Evolutionary conservation across 2,797 vertebrate species (phyloP).

Genomic region (Gymnopithys bicolor): DNA sequence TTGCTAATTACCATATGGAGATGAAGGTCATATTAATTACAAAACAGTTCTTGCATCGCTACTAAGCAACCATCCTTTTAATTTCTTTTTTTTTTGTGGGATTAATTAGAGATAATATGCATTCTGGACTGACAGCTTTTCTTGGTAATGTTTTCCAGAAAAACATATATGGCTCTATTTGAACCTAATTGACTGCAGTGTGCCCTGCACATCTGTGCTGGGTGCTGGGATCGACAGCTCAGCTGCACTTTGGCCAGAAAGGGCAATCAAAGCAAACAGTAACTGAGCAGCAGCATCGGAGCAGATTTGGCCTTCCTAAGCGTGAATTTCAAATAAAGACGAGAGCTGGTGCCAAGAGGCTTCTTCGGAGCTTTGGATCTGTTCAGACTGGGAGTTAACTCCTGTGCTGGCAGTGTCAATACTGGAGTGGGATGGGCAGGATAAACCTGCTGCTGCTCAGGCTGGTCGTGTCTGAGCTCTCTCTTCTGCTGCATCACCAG

Average conservation of each 20-base stretch:
- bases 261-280: neutral
- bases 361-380: neutral
- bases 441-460: neutral
- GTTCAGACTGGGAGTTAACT: neutral
- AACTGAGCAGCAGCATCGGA: neutral
- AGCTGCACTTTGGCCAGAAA: neutral
- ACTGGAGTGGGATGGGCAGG: neutral
- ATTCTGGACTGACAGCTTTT: conserved; percentile 60
- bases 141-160: conserved; percentile 14
- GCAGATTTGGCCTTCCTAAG: neutral
- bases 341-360: conserved; percentile 9
- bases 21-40: conserved; percentile 70
- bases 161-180: neutral
- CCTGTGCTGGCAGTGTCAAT: neutral
- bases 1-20: conserved; percentile 69
- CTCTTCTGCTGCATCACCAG: neutral
- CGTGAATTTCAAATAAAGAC: neutral
- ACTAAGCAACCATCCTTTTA: conserved; percentile 59
- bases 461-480: fast-evolving
- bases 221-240: neutral
- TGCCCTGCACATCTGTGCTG: neutral
- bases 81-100: conserved; percentile 43
- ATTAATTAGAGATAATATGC: conserved; percentile 61
- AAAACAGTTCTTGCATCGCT: neutral
- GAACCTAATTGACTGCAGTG: neutral